Evolutionary conservation across 2,888 invertebrate species (phyloP).

Genomic region (Rhopalosiphum nymphaeae): DNA sequence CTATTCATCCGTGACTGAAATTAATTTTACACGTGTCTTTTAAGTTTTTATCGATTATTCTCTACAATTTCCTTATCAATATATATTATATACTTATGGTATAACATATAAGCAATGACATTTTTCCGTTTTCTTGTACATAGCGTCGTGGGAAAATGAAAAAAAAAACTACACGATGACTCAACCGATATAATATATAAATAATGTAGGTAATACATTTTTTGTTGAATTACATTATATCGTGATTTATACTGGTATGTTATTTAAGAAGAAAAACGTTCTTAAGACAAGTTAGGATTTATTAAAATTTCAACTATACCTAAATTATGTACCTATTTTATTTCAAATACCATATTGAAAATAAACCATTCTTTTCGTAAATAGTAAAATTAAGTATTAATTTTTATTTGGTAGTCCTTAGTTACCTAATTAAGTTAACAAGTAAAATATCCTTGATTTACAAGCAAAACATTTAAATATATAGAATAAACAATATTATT

Average conservation of each 20-base stretch:
- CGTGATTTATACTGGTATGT: neutral
- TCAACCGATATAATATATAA: neutral
- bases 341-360: neutral
- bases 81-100: neutral
- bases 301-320: neutral
- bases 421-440: neutral
- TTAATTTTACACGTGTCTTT: neutral
- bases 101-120: neutral
- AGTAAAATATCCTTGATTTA: neutral
- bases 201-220: neutral
- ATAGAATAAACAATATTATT: neutral
- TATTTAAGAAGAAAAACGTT: neutral
- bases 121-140: neutral
- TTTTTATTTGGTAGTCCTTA: constrained; percentile 1
- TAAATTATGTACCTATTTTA: neutral
- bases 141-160: neutral
- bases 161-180: neutral
- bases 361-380: neutral
- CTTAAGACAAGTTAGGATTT: neutral
- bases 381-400: constrained; percentile 1
- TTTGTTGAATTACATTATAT: neutral
- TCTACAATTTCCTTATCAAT: neutral
- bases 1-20: constrained; percentile 23
- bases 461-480: neutral
- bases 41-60: neutral